Conservation (phyloP, 2,888 invertebrate genomes). For the Adineta ricciae region DNA sequence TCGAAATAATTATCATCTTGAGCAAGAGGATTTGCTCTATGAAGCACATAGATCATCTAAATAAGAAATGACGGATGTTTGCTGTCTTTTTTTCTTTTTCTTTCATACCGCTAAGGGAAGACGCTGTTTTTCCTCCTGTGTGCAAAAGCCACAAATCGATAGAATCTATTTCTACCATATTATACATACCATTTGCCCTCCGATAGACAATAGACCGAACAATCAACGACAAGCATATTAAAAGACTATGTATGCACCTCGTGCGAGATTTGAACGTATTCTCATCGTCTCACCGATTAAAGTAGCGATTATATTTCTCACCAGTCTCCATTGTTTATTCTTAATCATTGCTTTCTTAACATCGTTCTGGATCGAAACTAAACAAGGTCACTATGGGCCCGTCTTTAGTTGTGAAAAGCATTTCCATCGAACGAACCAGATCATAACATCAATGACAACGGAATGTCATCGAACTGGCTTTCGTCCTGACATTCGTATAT, state of each 20-base stretch:
- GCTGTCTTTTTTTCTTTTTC: neutral
- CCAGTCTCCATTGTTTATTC: neutral
- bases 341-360: neutral
- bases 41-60: neutral
- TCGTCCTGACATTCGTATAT: neutral
- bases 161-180: neutral
- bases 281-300: neutral
- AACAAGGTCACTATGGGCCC: neutral
- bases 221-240: neutral
- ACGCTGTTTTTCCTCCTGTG: neutral
- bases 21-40: neutral
- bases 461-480: neutral
- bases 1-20: neutral
- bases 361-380: constrained; percentile 1
- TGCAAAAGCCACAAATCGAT: neutral
- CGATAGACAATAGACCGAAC: neutral
- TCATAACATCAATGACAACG: neutral
- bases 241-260: neutral
- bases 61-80: neutral
- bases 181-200: neutral
- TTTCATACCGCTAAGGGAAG: neutral
- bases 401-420: constrained; percentile 1
- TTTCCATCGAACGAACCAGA: too few species aligned
- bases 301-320: neutral
- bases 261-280: constrained; percentile 16